Conservation (phyloP, 2,888 invertebrate genomes). For the Epiblema foenella region DNA sequence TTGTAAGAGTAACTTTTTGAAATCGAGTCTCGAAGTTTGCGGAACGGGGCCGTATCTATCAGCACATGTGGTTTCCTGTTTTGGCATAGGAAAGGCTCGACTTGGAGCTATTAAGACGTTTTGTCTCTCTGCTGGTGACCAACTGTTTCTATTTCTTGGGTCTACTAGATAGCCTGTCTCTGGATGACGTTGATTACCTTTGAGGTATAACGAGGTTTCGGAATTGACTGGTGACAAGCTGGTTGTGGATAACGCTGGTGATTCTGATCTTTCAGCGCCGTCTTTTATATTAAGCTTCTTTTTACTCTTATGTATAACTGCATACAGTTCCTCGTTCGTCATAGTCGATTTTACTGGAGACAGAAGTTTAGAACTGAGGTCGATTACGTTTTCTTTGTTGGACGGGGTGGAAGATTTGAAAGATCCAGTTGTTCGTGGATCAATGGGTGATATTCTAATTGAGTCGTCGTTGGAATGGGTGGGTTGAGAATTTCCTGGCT, state of each 20-base stretch:
- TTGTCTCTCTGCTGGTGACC: conserved; percentile 85
- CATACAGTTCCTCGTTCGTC: conserved; percentile 91
- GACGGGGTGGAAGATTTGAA: conserved; percentile 90
- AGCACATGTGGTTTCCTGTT: conserved; percentile 82
- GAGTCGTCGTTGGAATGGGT: conserved; percentile 67
- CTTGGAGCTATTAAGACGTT: conserved; percentile 58
- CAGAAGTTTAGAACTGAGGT: conserved; percentile 81
- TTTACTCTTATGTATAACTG: conserved; percentile 91
- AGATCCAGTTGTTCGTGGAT: conserved; percentile 84
- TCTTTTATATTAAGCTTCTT: conserved; percentile 89
- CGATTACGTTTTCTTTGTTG: conserved; percentile 77
- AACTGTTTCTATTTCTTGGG: conserved; percentile 85
- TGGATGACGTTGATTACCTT: conserved; percentile 79
- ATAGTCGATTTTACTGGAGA: conserved; percentile 90
- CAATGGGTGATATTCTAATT: conserved; percentile 88
- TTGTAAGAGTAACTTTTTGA: conserved; percentile 91
- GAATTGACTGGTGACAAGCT: conserved; percentile 82
- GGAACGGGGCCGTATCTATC: conserved; percentile 87
- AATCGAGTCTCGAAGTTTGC: conserved; percentile 92
- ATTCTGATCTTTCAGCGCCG: conserved; percentile 76
- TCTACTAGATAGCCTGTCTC: conserved; percentile 87
- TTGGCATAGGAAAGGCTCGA: conserved; percentile 58
- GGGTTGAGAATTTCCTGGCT: conserved; percentile 39
- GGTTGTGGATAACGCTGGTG: conserved; percentile 74
- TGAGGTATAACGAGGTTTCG: conserved; percentile 74